A percentile compares a stretch with the other conserved stretches of the same genome.
Evolutionary conservation across 2,888 invertebrate species (phyloP).

Genomic region (Drosophila vallismaia): DNA sequence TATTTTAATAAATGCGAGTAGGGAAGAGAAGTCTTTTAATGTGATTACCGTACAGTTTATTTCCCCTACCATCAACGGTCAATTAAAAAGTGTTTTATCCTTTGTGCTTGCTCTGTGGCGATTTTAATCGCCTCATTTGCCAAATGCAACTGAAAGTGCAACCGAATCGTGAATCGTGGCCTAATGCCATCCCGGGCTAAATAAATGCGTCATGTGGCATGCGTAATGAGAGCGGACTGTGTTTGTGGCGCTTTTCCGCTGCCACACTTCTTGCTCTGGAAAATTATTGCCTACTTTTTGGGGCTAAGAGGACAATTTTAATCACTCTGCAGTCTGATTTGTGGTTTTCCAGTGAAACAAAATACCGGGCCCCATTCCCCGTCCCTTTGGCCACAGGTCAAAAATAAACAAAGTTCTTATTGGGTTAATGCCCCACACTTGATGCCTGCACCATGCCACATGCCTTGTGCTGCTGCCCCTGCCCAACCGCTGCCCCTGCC

Average conservation of each 20-base stretch:
- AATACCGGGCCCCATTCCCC: too few species aligned
- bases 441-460: too few species aligned
- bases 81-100: too few species aligned
- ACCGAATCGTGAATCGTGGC: not conserved
- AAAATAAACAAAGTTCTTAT: constrained; percentile 21
- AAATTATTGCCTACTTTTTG: constrained; percentile 40
- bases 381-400: constrained; percentile 28
- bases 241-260: not conserved
- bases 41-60: too few species aligned
- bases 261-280: too few species aligned
- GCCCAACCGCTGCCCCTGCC: not conserved
- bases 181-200: constrained; percentile 21
- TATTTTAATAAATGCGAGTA: too few species aligned
- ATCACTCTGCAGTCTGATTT: constrained; percentile 46
- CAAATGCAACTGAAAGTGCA: constrained; percentile 9
- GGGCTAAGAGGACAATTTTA: constrained; percentile 41
- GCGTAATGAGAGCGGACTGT: constrained; percentile 29
- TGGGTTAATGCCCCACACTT: constrained; percentile 22
- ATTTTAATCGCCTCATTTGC: constrained; percentile 13
- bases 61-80: too few species aligned
- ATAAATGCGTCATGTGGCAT: constrained; percentile 25
- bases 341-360: constrained; percentile 13
- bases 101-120: not conserved
- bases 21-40: too few species aligned
- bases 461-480: too few species aligned